Conservation (phyloP, 2,888 invertebrate genomes). For the Megalurothrips usitatus region DNA sequence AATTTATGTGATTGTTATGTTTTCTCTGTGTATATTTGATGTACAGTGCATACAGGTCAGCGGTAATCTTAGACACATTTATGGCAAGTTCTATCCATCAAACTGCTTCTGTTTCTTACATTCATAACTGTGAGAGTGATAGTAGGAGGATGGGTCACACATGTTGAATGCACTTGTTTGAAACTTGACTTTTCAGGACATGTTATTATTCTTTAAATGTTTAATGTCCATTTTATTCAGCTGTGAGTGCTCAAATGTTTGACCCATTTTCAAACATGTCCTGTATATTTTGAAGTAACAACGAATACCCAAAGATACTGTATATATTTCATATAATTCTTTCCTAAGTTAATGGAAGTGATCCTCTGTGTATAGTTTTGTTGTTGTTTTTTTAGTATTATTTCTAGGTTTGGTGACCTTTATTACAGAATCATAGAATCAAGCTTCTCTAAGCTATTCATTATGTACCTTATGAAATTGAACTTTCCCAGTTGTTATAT, state of each 20-base stretch:
- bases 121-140: too few species aligned
- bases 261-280: background rate
- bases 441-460: background rate
- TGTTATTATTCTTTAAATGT: too few species aligned
- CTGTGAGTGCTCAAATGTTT: background rate
- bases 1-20: slow-evolving; percentile 1
- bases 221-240: too few species aligned
- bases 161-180: too few species aligned
- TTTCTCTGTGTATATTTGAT: background rate
- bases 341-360: background rate
- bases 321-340: background rate
- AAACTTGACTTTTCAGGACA: too few species aligned
- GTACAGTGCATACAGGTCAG: background rate
- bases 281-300: background rate
- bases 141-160: too few species aligned
- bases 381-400: background rate
- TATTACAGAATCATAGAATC: background rate
- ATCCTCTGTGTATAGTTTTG: background rate
- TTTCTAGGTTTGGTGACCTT: background rate
- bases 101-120: too few species aligned
- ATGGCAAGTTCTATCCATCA: too few species aligned
- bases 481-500: background rate
- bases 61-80: too few species aligned
- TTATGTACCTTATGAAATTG: background rate
- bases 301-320: slow-evolving; percentile 17